Conservation (phyloP, 2,797 vertebrate species). For the Gallinago stenura region DNA sequence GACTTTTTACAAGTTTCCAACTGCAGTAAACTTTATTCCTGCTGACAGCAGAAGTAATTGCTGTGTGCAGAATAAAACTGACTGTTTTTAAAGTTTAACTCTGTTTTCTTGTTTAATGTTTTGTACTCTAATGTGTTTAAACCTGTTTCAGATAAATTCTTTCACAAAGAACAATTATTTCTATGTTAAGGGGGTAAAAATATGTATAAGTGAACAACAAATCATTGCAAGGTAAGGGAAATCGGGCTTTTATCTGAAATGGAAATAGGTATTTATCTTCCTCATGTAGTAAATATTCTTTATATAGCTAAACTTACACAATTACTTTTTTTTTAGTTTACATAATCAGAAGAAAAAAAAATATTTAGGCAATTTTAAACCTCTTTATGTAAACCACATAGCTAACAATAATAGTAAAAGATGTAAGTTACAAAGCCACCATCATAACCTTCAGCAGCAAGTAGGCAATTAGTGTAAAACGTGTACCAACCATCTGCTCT, state of each 20-base stretch:
- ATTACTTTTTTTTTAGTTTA: not conserved
- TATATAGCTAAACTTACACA: not conserved
- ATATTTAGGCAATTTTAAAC: not conserved
- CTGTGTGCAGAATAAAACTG: constrained; percentile 40
- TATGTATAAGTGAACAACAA: not conserved
- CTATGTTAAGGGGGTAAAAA: not conserved
- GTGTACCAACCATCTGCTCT: not conserved
- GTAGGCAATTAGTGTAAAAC: not conserved
- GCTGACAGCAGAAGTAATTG: constrained; percentile 69
- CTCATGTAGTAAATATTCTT: not conserved
- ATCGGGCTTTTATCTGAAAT: not conserved
- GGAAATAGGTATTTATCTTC: not conserved
- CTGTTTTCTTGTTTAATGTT: not conserved
- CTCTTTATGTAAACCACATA: not conserved
- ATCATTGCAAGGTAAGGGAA: not conserved
- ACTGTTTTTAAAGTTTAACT: constrained; percentile 53
- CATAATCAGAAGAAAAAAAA: not conserved
- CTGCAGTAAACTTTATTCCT: constrained; percentile 52
- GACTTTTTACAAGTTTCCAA: constrained; percentile 59
- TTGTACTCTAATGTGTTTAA: not conserved
- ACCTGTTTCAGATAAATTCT: not conserved
- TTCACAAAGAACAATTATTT: not conserved
- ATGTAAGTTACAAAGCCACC: not conserved
- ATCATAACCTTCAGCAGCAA: not conserved
- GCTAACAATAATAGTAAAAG: not conserved